Evolutionary conservation across 2,888 invertebrate genomes (phyloP).

Genomic region (Allolobophora icterica): DNA sequence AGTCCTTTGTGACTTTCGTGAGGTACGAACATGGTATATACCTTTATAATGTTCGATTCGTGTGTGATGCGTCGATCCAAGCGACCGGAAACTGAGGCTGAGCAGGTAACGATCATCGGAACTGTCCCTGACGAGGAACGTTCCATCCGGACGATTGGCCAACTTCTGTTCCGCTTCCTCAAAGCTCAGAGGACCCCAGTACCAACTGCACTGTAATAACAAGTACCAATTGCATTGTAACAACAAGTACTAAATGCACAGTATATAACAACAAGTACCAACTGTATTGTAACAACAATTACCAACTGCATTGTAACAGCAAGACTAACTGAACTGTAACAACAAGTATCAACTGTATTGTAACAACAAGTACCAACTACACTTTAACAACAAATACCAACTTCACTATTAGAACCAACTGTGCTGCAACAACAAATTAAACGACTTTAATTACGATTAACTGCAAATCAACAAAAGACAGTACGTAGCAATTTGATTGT

Average conservation of each 20-base stretch:
- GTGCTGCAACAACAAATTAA: too few relatives aligned
- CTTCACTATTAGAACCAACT: background rate
- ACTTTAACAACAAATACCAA: background rate
- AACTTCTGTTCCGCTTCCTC: conserved; percentile 77
- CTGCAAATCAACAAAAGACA: too few relatives aligned
- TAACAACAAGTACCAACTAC: background rate
- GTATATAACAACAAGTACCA: too few relatives aligned
- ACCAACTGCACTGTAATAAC: conserved; percentile 70
- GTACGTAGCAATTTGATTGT: too few relatives aligned
- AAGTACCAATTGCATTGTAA: background rate
- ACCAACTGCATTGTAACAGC: too few relatives aligned
- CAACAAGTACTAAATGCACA: background rate
- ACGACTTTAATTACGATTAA: too few relatives aligned
- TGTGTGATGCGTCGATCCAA: conserved; percentile 76
- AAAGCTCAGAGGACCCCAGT: conserved; percentile 81
- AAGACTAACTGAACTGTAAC: too few relatives aligned
- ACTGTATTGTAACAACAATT: too few relatives aligned
- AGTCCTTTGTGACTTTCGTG: too few relatives aligned
- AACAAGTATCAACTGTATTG: conserved; percentile 73
- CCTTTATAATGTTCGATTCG: conserved; percentile 77
- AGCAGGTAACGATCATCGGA: conserved; percentile 76
- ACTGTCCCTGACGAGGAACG: conserved; percentile 82
- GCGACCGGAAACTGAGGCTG: conserved; percentile 75
- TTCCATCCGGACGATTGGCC: conserved; percentile 75
- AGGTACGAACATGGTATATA: conserved; percentile 7